Base-by-base conservation (phyloP, 2,888 invertebrate species). In the Pollenia angustigena region DNA sequence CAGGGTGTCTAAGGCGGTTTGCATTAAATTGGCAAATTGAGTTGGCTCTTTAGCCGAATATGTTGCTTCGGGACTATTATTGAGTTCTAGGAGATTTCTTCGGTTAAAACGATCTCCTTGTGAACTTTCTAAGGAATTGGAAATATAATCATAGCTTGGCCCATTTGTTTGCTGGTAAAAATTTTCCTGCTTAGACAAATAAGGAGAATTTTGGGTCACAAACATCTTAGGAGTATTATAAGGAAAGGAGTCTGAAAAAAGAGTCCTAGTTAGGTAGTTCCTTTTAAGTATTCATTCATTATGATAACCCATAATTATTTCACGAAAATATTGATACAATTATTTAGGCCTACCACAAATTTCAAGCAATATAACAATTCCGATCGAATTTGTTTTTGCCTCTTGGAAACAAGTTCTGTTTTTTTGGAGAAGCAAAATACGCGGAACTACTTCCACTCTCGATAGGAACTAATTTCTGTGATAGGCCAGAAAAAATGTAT, bases 1-100 rank as follows among this genome's bases (percentile, higher is more conserved):
- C 18, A 88, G 11, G 4, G 46, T 40, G 23, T 87, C 64, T 44
- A 88, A 66, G 1, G 84, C 80, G 23, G 68, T 86, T 42, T 80
- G 83, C 32, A 87, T 54, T 1, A 87, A 12, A 44, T 79, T 85
- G 10, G 68, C 78, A 32, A 86, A 58, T 10, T 23, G 81, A 7
- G 18, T 18, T 1, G 85, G 52, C 11, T 85, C 85, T 4, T 66
- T 71, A 14, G 44, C 11, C 10, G 54, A 18, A n/a, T 50, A 32
- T 3, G 74, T 71, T 1, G 32, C 6, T 32, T 32, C 32, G 0
- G 62, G 23, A 14, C 75, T 18, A 12, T 75, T 32, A 18, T 76
- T n/a, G 14, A 60, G n/a, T 14, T 42, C 1, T 1, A 60, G 2
- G 16, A 44, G 50, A 10, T 42, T 3, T 66, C 60, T 56, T 2